Evolutionary conservation across 2,113 vertebrate species (phyloP).

Genomic region (Atherinomorus stipes): DNA sequence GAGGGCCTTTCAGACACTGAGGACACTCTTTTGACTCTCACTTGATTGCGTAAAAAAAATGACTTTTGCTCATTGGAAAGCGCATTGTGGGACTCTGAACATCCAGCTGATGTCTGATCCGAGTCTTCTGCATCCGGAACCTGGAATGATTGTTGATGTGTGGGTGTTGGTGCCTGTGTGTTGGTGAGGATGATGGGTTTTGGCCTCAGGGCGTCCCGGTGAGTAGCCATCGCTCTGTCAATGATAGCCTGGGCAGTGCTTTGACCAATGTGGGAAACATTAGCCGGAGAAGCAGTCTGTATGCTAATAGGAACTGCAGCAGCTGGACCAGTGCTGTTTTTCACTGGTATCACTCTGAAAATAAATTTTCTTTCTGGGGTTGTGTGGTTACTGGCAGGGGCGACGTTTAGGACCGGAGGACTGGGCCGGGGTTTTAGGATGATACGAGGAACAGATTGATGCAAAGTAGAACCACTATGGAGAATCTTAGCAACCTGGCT

Average conservation of each 20-base stretch:
- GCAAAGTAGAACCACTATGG: constrained; percentile 68
- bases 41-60: constrained; percentile 56
- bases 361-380: constrained; percentile 48
- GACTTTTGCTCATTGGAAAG: neutral
- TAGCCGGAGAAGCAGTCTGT: constrained; percentile 10
- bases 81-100: neutral
- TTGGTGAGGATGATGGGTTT: constrained; percentile 55
- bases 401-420: neutral
- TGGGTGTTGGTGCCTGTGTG: constrained; percentile 4
- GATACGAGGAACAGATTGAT: constrained; percentile 66
- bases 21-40: constrained; percentile 79
- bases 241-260: constrained; percentile 72
- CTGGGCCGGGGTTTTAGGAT: constrained; percentile 55
- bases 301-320: constrained; percentile 1
- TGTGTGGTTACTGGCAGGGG: constrained; percentile 12
- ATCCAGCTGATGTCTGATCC: constrained; percentile 25
- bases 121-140: constrained; percentile 33
- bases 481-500: constrained; percentile 83
- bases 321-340: constrained; percentile 5
- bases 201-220: constrained; percentile 38
- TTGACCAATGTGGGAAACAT: constrained; percentile 14
- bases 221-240: constrained; percentile 71
- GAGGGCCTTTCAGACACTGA: constrained; percentile 57
- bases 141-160: neutral
- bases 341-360: constrained; percentile 62